phyloP scores from a whole-genome alignment of 2,113 vertebrate species.

The Peromyscus maniculatus region DNA sequence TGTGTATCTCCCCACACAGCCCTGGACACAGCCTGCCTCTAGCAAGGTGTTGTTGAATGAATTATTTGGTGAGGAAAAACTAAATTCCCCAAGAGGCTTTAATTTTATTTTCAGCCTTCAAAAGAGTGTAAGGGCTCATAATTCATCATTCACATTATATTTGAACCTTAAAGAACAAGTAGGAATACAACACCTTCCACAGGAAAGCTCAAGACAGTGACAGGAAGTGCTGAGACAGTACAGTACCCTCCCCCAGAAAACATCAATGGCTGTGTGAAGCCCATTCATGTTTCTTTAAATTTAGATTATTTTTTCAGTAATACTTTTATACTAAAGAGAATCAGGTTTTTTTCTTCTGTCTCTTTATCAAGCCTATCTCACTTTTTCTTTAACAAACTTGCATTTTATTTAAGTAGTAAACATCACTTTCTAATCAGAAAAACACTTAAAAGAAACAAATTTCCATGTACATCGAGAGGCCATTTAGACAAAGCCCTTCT shows the following conservation, averaged over 20 bases:
- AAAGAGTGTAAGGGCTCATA: slow-evolving; percentile 1
- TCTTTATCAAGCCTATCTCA: neutral
- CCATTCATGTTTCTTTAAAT: slow-evolving; percentile 1
- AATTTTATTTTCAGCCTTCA: slow-evolving; percentile 45
- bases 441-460: slow-evolving; percentile 13
- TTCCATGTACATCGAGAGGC: neutral
- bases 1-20: neutral
- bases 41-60: neutral
- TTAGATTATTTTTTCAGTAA: slow-evolving; percentile 4
- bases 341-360: neutral
- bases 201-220: slow-evolving; percentile 21
- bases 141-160: neutral
- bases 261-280: neutral
- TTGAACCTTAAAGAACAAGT: neutral
- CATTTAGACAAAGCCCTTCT: neutral
- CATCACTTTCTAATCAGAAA: neutral
- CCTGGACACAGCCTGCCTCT: neutral
- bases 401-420: neutral
- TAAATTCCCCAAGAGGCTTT: neutral
- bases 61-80: neutral
- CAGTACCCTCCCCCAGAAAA: neutral
- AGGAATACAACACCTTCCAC: neutral
- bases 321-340: neutral
- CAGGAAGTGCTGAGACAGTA: neutral
- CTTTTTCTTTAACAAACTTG: neutral